Evolutionary conservation across 2,113 vertebrate species (phyloP).

Genomic region (Siniperca chuatsi): DNA sequence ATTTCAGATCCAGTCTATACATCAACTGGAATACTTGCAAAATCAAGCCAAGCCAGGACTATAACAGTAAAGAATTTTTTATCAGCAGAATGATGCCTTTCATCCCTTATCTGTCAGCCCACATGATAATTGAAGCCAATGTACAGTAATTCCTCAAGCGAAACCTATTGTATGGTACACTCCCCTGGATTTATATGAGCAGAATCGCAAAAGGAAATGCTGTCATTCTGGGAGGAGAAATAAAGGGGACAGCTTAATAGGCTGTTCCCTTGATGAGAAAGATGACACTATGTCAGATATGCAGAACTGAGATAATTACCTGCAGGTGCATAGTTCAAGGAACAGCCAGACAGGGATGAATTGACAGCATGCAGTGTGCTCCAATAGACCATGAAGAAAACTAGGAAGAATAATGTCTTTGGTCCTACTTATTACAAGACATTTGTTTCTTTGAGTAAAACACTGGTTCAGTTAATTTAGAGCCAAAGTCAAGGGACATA

Average conservation of each 20-base stretch:
- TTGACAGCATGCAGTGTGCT: neutral
- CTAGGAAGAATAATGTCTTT: constrained; percentile 55
- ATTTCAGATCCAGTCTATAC: neutral
- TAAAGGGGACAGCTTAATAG: constrained; percentile 10
- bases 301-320: constrained; percentile 9
- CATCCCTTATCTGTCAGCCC: neutral
- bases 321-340: constrained; percentile 4
- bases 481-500: constrained; percentile 54
- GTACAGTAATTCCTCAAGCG: neutral
- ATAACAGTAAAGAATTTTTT: neutral
- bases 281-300: constrained; percentile 15
- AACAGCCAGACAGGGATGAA: constrained; percentile 3
- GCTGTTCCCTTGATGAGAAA: constrained; percentile 30
- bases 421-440: constrained; percentile 43
- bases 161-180: constrained; percentile 17
- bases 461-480: constrained; percentile 48
- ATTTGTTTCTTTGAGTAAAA: constrained; percentile 60
- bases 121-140: constrained; percentile 11
- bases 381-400: constrained; percentile 43
- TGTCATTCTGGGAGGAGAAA: constrained; percentile 1
- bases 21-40: neutral
- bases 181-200: constrained; percentile 12
- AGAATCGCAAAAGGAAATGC: neutral
- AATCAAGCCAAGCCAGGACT: neutral
- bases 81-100: constrained; percentile 5